Base-by-base conservation (phyloP, 2,797 vertebrate genomes). In the Discoglossus pictus region DNA sequence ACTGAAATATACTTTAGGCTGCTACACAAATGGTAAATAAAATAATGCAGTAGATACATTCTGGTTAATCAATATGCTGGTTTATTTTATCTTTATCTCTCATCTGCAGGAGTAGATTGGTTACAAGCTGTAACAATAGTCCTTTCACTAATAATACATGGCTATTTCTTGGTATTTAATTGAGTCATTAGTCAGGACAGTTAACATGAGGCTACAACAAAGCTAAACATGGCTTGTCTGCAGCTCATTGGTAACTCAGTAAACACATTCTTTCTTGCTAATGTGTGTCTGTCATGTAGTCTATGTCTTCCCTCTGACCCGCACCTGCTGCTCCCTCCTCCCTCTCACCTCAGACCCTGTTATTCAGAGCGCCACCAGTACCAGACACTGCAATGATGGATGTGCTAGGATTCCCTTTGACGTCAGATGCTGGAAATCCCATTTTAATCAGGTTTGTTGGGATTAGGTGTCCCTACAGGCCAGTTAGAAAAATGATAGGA, bases 391-490 rank as follows among this genome's bases (percentile, higher is more conserved):
- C 78, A 75, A 61, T 85, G 80, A 84, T 76, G 74, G 79, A 84
- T 85, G 76, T 80, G 73, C 76, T 73, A 44, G 78, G 76, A 79
- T 86, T 82, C 83, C 76, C 79, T 83, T 79, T 88, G 86, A 89
- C 79, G 77, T 91, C 82, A 88, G 73, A 58, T 61, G 27, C 73
- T 90, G 87, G 87, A 91, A 91, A 91, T 90, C 87, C 87, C 84
- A 77, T 76, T 87, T 86, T 86, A 89, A 86, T 86, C 79, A 82
- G 64, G 63, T 71, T 82, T 74, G 64, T 58, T 1, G 6, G 52
- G 66, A 52, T 55, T 44, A 59, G 58, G 64, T 62, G 55, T 46
- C 47, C 46, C 54, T 42, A 53, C 42, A 61, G 61, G 50, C 65
- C 70, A 78, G 56, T 51, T 31, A 39, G 47, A 48, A 7, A n/a